Conservation (phyloP, 2,888 invertebrate species). For the Hydraecia micacea region DNA sequence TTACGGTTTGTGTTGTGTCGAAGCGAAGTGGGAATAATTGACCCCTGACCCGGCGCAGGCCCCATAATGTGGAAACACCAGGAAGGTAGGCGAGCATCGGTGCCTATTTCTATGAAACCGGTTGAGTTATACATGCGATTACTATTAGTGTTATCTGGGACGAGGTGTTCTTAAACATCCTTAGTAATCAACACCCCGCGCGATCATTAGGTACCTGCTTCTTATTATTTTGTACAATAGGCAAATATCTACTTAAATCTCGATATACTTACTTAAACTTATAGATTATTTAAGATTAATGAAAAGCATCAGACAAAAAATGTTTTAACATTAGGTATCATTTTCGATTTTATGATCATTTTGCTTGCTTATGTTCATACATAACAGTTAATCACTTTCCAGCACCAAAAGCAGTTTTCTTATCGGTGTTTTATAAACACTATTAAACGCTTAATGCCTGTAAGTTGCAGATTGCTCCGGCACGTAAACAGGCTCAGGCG, state of each 20-base stretch:
- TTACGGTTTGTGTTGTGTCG: conserved; percentile 68
- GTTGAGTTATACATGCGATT: conserved; percentile 68
- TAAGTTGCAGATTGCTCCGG: conserved; percentile 40
- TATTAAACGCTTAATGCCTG: conserved; percentile 44
- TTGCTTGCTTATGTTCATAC: conserved; percentile 1
- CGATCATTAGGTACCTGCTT: conserved; percentile 27
- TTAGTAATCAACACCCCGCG: conserved; percentile 43
- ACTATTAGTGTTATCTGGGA: conserved; percentile 60
- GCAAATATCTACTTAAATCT: not conserved
- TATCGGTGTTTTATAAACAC: conserved; percentile 64
- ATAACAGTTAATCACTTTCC: conserved; percentile 22
- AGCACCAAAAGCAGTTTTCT: conserved; percentile 38
- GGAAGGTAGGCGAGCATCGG: conserved; percentile 70
- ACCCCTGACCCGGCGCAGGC: conserved; percentile 71
- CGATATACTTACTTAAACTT: too few species aligned
- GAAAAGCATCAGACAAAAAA: not conserved
- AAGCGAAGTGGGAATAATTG: conserved; percentile 74
- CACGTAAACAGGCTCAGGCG: conserved; percentile 24
- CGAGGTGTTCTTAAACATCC: conserved; percentile 42
- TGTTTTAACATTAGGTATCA: not conserved
- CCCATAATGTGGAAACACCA: conserved; percentile 75
- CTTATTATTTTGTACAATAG: conserved; percentile 12
- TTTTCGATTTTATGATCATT: not conserved
- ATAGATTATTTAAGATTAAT: not conserved
- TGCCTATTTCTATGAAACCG: conserved; percentile 70